Evolutionary conservation across 1,140 invertebrate genomes (phyloP), one percentile per base, ranked within the genome.

Genomic region (Globodera ellingtonae): DNA sequence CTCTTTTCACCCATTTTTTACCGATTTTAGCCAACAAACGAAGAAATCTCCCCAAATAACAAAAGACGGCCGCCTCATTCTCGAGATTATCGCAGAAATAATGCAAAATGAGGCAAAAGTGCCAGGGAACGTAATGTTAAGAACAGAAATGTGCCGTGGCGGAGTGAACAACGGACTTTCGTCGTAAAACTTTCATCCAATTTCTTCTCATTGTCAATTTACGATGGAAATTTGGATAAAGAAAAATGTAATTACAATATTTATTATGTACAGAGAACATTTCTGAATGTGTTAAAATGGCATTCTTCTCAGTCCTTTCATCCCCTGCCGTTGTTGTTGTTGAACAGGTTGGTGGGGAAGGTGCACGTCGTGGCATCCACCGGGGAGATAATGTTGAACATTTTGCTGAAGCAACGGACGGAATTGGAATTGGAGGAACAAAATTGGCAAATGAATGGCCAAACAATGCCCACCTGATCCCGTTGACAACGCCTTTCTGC

Each of bases 401-500:
- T 75, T 72, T 84, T 86, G 15, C 79, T 83, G 73, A 85, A 86
- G 35, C 4, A 75, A 35, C 9, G n/a, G 21, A 35, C 59, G 35
- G 7, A 21, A 24, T 59, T 21, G 35, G 46, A 9, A 21, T 7
- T 24, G 50, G 50, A 13, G 46, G 46, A 4, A 35, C 21, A 18
- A 24, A 21, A 59, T 59, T 9, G 35, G 9, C 35, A 21, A 1
- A 35, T 10, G 15, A 47, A 24, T 9, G 6, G n/a, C 21, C 18
- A 66, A 15, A 15, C 6, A 50, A 18, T 76, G 21, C n/a, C 47
- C 21, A 77, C 75, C 75, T 77, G 24, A 77, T 67, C 2, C 85
- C 86, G 35, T 82, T 86, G 44, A 87, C 72, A 44, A 86, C 78
- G 24, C 86, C 85, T 69, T 87, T 87, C 70, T 86, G 80, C 46